Conservation (phyloP, 2,888 invertebrate genomes). For the Trachelus tabidus region DNA sequence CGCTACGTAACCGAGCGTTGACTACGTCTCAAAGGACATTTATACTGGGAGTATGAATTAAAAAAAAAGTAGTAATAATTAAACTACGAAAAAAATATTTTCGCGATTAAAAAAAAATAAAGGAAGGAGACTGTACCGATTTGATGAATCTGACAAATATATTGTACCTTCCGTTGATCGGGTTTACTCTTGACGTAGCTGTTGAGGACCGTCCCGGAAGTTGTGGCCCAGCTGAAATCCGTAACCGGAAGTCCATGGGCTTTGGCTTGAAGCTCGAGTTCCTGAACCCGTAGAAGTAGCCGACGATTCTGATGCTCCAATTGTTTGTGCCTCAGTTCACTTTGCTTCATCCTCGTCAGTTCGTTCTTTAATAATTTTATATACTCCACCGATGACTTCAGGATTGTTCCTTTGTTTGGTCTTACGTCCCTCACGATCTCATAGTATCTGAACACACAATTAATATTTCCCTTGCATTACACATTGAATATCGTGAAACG, state of each 20-base stretch:
- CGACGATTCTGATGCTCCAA: slow-evolving; percentile 87
- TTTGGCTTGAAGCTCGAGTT: slow-evolving; percentile 81
- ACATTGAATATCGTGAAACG: background rate
- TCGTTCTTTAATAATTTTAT: slow-evolving; percentile 85
- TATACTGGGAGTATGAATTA: no score
- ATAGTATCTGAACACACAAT: slow-evolving; percentile 72
- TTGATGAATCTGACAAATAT: background rate
- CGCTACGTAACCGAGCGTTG: background rate
- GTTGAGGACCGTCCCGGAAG: slow-evolving; percentile 53
- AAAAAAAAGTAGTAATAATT: background rate
- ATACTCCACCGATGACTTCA: slow-evolving; percentile 98
- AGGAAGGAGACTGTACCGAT: background rate
- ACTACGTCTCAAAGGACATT: background rate
- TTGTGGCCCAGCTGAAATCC: slow-evolving; percentile 70
- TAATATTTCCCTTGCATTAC: slow-evolving; percentile 1
- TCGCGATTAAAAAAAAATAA: background rate
- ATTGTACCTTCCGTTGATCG: slow-evolving; percentile 54
- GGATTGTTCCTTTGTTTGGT: slow-evolving; percentile 94
- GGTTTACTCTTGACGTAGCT: slow-evolving; percentile 51
- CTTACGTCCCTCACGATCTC: slow-evolving; percentile 90
- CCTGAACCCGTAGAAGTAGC: slow-evolving; percentile 83
- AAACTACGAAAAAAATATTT: background rate
- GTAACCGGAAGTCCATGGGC: slow-evolving; percentile 78
- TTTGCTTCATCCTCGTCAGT: slow-evolving; percentile 79
- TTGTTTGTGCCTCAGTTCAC: slow-evolving; percentile 82